Conservation (phyloP, 2,113 vertebrate genomes). For the Ceuthmochares aereus region DNA sequence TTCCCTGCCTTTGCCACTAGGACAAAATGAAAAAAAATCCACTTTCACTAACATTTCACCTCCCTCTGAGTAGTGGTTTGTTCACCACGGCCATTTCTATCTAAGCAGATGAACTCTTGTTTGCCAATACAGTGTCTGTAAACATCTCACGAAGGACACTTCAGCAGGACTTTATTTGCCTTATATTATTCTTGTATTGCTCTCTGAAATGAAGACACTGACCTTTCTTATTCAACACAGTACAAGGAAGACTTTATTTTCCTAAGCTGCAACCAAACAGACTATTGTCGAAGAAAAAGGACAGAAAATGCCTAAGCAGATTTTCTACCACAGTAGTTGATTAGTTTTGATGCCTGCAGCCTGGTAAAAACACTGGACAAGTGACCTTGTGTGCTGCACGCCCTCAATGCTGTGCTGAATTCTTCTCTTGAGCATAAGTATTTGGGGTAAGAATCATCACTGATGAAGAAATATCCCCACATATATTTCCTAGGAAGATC, state of each 20-base stretch:
- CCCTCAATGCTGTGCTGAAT: not conserved
- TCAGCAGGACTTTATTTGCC: not conserved
- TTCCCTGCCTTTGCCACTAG: accelerated
- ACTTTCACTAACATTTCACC: not conserved
- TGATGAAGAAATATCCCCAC: not conserved
- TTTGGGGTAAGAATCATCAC: not conserved
- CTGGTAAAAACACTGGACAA: not conserved
- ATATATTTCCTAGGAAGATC: not conserved
- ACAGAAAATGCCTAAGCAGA: not conserved
- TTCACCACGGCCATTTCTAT: not conserved
- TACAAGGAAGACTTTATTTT: not conserved
- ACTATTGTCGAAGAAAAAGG: not conserved
- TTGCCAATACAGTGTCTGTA: not conserved
- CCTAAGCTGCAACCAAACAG: not conserved
- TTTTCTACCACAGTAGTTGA: not conserved
- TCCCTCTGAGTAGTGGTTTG: accelerated
- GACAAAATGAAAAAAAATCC: not conserved
- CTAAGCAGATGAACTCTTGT: not conserved
- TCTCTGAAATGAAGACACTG: not conserved
- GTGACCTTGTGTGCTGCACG: not conserved
- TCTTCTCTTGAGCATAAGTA: not conserved
- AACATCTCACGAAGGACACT: not conserved
- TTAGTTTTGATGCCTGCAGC: not conserved
- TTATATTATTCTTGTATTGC: not conserved
- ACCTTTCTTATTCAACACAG: not conserved